Evolutionary conservation across 1,140 invertebrate species (phyloP), one percentile per base, ranked within the genome.

Genomic region (Tenebrio molitor): DNA sequence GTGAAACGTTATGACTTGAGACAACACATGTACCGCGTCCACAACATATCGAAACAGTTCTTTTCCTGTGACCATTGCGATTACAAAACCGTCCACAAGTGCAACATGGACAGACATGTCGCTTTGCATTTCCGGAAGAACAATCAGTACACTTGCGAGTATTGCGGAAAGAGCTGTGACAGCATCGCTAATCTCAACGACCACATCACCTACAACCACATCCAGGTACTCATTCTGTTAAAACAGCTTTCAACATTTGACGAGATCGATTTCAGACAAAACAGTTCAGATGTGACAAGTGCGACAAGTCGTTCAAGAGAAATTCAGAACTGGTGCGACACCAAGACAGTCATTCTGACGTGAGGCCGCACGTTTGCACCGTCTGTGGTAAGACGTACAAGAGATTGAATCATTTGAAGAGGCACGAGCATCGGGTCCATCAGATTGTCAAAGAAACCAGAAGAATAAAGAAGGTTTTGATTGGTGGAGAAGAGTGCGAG

Each of bases 91-190:
- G 75, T 81, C 1, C 82, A 80, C 58, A 80, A 77, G 46, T 80
- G 79, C 8, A 82, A 84, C 62, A 67, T 84, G 0, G 74, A 76
- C 16, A 77, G 81, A 12, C 83, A 84, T 42, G 77, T 81, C 34
- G 78, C 81, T n/a, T 70, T 82, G 8, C 83, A 84, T 46, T 74
- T 83, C 1, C 78, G 80, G 50, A 76, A 83, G 15, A 71, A 80
- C 6, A 82, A 81, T 19, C 46, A 66, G 10, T 72, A 81, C 17
- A 79, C 82, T 0, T 84, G 82, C 33, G 83, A 84, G 42, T 78
- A 83, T 50, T 84, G 83, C 42, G 82, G 82, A 16, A 84, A 82
- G 66, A 75, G 81, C 2, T 84, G 83, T 50, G 81, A 83, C 15
- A 79, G 50, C 64, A 66, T 74, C 8, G 65, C 39, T 17, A 72